phyloP scores from a whole-genome alignment of 2,797 vertebrate species.

The Catostomus latipinnis region DNA sequence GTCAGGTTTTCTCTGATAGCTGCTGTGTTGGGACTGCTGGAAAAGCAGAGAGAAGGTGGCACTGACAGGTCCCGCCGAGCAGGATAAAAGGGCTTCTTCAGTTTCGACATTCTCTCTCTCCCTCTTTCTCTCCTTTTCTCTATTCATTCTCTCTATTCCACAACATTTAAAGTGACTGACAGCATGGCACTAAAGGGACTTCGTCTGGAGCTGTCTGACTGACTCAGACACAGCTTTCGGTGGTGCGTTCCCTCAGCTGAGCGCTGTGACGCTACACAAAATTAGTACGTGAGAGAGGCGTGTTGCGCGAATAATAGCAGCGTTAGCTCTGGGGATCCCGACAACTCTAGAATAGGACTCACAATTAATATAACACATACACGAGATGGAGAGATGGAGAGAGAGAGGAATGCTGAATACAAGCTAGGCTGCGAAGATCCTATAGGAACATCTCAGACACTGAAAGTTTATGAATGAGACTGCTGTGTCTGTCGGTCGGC shows the following conservation, averaged over 20 bases:
- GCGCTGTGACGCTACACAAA: slow-evolving; percentile 59
- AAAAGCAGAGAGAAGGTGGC: slow-evolving; percentile 59
- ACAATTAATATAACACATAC: slow-evolving; percentile 68
- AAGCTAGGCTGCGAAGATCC: slow-evolving; percentile 31
- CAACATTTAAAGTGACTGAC: slow-evolving; percentile 57
- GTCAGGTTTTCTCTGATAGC: slow-evolving; percentile 61
- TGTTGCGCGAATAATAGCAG: slow-evolving; percentile 63
- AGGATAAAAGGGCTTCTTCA: slow-evolving; percentile 66
- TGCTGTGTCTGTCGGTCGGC: slow-evolving; percentile 17
- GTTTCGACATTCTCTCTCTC: slow-evolving; percentile 56
- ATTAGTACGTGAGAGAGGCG: slow-evolving; percentile 67
- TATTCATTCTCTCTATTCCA: slow-evolving; percentile 54
- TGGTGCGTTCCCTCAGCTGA: slow-evolving; percentile 65
- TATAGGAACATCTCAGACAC: slow-evolving; percentile 51
- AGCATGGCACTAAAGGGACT: slow-evolving; percentile 60
- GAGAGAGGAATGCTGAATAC: slow-evolving; percentile 23
- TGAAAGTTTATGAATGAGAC: slow-evolving; percentile 39
- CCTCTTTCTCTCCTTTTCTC: slow-evolving; percentile 53
- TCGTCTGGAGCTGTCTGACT: slow-evolving; percentile 63
- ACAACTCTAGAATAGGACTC: slow-evolving; percentile 71
- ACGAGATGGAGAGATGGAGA: neutral
- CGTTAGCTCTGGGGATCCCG: slow-evolving; percentile 64
- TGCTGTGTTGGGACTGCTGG: slow-evolving; percentile 61
- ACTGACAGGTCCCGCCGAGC: slow-evolving; percentile 65
- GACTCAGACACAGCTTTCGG: slow-evolving; percentile 45